Percentiles rank a stretch among this genome's conserved stretches.
These are phyloP conservation scores for Circaetus gallicus DNA, from an alignment of 2,113 vertebrate species.

Conservation along the genomic window DNA sequence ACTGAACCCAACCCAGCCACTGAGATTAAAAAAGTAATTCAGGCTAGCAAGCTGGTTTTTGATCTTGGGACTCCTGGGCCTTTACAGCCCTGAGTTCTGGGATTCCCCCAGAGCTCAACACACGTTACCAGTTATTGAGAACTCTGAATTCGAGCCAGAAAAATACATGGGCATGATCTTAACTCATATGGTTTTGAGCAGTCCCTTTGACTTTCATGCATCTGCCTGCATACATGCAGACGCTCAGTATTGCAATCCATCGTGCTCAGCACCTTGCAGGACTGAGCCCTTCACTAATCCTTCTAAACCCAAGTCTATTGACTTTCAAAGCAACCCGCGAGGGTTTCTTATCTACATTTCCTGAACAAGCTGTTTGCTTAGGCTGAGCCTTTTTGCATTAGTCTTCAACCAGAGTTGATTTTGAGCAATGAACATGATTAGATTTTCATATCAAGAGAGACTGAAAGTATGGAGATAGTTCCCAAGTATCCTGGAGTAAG, in stretches of 20 bases:
- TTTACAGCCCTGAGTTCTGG: neutral
- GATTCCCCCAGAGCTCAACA: neutral
- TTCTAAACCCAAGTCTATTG: constrained; percentile 21
- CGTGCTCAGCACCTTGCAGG: neutral
- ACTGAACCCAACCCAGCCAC: neutral
- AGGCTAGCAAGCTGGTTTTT: neutral
- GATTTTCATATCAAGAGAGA: constrained; percentile 25
- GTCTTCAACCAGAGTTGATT: constrained; percentile 28
- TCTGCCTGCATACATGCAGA: neutral
- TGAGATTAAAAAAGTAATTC: neutral
- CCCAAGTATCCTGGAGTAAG: neutral
- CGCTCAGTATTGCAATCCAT: neutral
- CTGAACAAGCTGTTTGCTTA: constrained; percentile 34
- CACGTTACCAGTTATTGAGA: neutral
- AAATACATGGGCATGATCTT: neutral
- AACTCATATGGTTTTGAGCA: neutral
- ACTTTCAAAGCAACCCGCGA: neutral
- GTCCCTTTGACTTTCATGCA: neutral
- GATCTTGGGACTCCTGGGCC: neutral
- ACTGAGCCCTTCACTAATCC: constrained; percentile 27
- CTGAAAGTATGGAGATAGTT: neutral
- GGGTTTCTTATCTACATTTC: constrained; percentile 47
- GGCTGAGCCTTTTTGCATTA: constrained; percentile 37
- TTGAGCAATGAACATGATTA: constrained; percentile 31
- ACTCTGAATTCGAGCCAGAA: neutral